Conservation (phyloP, 2,113 vertebrate genomes). For the Panthera uncia region DNA sequence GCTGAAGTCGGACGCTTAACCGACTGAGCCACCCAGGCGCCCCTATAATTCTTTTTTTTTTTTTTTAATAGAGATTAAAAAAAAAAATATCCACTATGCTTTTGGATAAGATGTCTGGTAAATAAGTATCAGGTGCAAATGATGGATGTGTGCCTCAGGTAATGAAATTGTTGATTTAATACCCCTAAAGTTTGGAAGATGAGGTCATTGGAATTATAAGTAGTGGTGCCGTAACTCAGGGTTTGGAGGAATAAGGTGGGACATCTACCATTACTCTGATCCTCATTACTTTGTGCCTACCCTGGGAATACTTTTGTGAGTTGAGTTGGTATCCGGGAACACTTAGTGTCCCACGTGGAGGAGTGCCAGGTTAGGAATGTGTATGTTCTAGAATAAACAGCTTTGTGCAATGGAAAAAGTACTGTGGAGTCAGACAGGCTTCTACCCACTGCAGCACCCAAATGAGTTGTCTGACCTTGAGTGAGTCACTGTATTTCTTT, state of each 20-base stretch:
- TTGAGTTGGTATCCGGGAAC: background rate
- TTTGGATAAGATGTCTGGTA: background rate
- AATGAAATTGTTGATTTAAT: background rate
- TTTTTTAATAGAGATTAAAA: background rate
- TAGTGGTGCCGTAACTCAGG: background rate
- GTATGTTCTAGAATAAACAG: background rate
- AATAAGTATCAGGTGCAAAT: background rate
- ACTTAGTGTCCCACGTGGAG: background rate
- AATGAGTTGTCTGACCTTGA: conserved; percentile 7
- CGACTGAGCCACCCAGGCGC: too few species aligned
- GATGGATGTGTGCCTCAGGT: background rate
- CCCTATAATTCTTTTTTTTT: background rate
- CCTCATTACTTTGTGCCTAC: background rate
- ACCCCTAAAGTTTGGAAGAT: background rate
- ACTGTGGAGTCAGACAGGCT: background rate
- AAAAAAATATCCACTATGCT: background rate
- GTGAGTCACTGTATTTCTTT: conserved; percentile 18
- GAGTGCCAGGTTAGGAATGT: background rate
- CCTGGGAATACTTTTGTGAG: conserved; percentile 28
- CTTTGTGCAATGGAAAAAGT: conserved; percentile 7
- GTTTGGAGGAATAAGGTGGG: background rate
- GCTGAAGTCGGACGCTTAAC: too few species aligned
- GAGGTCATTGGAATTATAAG: background rate
- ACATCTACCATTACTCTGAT: background rate
- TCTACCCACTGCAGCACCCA: background rate